Evolutionary conservation across 2,888 invertebrate species (phyloP).

Genomic region (Slavum lentiscoides): DNA sequence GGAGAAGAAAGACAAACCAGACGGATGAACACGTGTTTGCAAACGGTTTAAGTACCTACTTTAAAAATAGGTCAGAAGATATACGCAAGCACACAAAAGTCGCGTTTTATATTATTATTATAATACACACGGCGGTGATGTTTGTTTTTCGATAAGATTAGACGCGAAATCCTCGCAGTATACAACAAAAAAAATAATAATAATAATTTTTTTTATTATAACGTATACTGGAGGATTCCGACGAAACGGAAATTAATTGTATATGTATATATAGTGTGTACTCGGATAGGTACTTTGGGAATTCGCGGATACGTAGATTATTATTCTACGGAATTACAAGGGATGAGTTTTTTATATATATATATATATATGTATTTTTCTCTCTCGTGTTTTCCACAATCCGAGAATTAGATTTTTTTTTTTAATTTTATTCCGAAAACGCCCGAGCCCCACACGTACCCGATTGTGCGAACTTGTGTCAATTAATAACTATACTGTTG

Average conservation of each 20-base stretch:
- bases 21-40: not conserved
- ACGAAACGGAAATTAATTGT: not conserved
- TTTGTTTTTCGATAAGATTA: slow-evolving; percentile 36
- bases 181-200: no score
- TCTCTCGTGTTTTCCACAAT: not conserved
- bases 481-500: not conserved
- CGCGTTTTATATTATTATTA: no score
- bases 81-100: not conserved
- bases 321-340: not conserved
- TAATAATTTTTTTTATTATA: no score
- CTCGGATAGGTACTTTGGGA: not conserved
- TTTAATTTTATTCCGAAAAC: not conserved
- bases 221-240: not conserved
- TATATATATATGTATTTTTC: no score
- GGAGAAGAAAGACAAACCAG: not conserved
- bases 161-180: not conserved
- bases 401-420: not conserved
- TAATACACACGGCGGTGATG: not conserved
- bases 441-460: not conserved
- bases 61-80: slow-evolving; percentile 11
- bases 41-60: not conserved
- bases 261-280: no score
- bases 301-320: not conserved
- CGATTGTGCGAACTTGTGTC: not conserved
- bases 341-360: not conserved